A percentile compares a stretch with the other conserved stretches of the same genome.
Evolutionary conservation across 2,797 vertebrate genomes (phyloP).

Genomic region (Valencia hispanica): DNA sequence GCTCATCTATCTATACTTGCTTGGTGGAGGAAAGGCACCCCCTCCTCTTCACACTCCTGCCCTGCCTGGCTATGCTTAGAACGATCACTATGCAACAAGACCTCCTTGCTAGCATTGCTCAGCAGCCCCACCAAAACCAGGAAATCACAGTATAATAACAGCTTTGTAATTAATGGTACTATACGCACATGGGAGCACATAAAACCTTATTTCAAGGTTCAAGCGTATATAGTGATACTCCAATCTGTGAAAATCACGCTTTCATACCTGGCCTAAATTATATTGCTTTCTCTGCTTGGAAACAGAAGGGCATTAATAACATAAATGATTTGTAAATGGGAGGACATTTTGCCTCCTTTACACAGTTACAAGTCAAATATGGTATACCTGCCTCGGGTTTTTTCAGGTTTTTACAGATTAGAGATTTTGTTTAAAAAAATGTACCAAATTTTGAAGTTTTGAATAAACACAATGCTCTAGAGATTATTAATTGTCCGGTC

Average conservation of each 20-base stretch:
- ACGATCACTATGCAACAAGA: background rate
- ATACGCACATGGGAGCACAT: background rate
- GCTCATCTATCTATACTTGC: background rate
- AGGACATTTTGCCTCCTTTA: too few relatives aligned
- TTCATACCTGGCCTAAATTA: background rate
- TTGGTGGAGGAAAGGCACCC: too few relatives aligned
- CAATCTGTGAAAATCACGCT: background rate
- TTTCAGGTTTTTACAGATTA: background rate
- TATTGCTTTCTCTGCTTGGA: too few relatives aligned
- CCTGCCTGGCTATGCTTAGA: background rate
- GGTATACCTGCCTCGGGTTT: background rate
- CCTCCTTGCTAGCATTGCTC: background rate
- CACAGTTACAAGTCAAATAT: background rate
- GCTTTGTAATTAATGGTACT: too few relatives aligned
- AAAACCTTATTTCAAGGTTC: background rate
- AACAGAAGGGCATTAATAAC: too few relatives aligned
- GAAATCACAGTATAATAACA: too few relatives aligned
- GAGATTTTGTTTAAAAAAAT: background rate
- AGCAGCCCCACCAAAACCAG: too few relatives aligned
- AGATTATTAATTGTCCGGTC: background rate
- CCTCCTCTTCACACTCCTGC: background rate
- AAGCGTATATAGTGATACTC: background rate
- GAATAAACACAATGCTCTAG: background rate
- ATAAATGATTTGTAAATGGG: too few relatives aligned
- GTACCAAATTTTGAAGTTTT: background rate